phyloP scores from a whole-genome alignment of 2,797 vertebrate species.

The Ctenochaetus hawaiiensis region DNA sequence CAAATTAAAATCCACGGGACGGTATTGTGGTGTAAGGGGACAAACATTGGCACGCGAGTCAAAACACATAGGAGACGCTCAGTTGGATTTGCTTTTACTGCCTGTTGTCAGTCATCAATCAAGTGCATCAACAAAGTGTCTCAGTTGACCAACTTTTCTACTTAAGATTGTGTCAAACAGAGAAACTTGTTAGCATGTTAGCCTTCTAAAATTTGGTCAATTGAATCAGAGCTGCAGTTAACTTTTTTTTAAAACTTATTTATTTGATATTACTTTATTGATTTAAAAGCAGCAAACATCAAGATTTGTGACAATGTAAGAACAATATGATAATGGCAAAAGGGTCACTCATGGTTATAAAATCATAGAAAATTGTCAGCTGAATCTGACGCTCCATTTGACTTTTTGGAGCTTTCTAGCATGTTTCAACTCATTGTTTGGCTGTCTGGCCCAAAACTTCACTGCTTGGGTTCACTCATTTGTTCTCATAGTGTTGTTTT shows the following conservation, averaged over 20 bases:
- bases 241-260: neutral
- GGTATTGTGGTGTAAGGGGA: neutral
- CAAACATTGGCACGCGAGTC: neutral
- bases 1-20: neutral
- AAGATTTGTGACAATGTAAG: neutral
- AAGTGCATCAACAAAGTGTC: too few species aligned
- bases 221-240: neutral
- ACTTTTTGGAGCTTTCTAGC: neutral
- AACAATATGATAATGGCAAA: neutral
- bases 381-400: rapidly evolving
- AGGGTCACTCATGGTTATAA: neutral
- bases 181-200: neutral
- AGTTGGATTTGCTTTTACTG: neutral
- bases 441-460: neutral
- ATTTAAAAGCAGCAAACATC: neutral
- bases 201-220: neutral
- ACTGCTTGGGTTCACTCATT: neutral
- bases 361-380: neutral
- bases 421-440: neutral
- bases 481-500: neutral
- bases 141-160: neutral
- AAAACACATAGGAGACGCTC: neutral
- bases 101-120: neutral
- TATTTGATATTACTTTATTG: neutral
- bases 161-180: neutral